Conservation (phyloP, 1,140 invertebrate genomes). For the Drosophila melanica region DNA sequence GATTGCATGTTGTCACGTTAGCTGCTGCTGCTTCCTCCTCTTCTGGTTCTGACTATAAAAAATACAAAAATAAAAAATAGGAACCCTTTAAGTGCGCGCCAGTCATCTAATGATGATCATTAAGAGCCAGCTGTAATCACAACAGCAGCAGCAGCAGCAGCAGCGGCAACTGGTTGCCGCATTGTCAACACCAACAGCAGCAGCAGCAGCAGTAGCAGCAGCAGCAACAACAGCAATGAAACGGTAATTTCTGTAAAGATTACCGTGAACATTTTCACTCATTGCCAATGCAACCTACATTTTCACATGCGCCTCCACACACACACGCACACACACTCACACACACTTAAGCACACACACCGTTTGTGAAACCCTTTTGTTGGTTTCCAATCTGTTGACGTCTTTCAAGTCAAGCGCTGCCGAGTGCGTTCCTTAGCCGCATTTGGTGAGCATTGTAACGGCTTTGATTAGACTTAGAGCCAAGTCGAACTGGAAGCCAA, state of each 20-base stretch:
- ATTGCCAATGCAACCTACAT: constrained; percentile 75
- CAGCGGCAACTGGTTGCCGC: constrained; percentile 41
- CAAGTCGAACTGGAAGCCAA: constrained; percentile 1
- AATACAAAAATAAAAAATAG: no score
- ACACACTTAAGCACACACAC: background rate
- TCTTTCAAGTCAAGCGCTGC: constrained; percentile 19
- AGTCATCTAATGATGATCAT: constrained; percentile 78
- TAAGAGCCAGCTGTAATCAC: constrained; percentile 70
- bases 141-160: constrained; percentile 16
- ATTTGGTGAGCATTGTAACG: constrained; percentile 68
- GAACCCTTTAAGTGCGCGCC: constrained; percentile 63
- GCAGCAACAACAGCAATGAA: constrained; percentile 45
- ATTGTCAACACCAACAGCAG: constrained; percentile 46
- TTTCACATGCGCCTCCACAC: constrained; percentile 37
- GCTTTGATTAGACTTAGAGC: constrained; percentile 69
- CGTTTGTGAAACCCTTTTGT: constrained; percentile 2
- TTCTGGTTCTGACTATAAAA: constrained; percentile 11
- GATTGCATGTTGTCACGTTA: constrained; percentile 79
- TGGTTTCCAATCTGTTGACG: constrained; percentile 30
- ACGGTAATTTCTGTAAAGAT: constrained; percentile 76
- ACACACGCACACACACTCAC: background rate
- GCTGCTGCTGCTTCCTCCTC: constrained; percentile 14
- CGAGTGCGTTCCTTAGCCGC: constrained; percentile 66
- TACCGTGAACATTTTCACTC: constrained; percentile 66
- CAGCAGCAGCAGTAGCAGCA: constrained; percentile 39